Conservation (phyloP, 2,797 vertebrate genomes). For the Valencia hispanica region DNA sequence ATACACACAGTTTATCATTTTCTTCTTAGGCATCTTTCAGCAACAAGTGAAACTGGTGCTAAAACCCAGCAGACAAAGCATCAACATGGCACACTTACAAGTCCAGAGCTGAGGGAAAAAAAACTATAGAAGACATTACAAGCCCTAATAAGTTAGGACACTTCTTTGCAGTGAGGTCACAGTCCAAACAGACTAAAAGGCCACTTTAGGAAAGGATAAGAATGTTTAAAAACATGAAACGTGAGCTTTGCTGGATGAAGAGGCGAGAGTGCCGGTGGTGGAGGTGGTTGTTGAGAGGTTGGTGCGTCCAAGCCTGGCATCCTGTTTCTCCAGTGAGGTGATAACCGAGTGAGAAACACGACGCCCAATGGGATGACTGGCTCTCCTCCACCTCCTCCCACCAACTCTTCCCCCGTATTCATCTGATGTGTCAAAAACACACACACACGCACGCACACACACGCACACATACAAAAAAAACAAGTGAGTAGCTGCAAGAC, state of each 20-base stretch:
- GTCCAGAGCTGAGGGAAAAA: constrained; percentile 33
- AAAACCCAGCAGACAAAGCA: constrained; percentile 54
- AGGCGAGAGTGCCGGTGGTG: neutral
- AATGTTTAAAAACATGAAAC: constrained; percentile 33
- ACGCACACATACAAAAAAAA: constrained; percentile 40
- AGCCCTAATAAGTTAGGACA: constrained; percentile 29
- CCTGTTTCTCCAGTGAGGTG: constrained; percentile 73
- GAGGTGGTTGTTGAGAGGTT: constrained; percentile 25
- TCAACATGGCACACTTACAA: constrained; percentile 38
- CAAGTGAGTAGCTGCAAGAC: constrained; percentile 55
- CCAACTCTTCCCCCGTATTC: constrained; percentile 72
- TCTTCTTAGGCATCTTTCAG: constrained; percentile 38
- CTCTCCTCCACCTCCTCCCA: constrained; percentile 78
- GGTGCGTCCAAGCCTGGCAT: constrained; percentile 70
- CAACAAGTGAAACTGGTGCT: constrained; percentile 44
- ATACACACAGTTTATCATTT: neutral
- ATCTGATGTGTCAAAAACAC: constrained; percentile 82
- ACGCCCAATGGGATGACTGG: constrained; percentile 75
- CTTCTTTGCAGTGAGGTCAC: constrained; percentile 14
- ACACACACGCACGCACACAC: too few species aligned
- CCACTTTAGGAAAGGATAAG: constrained; percentile 11
- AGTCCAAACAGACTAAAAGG: constrained; percentile 51
- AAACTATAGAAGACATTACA: constrained; percentile 24
- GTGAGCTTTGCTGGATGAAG: constrained; percentile 38
- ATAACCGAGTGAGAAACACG: constrained; percentile 82